A percentile compares a stretch with the other conserved stretches of the same genome.
These are phyloP conservation scores for Chroicocephalus ridibundus DNA, from an alignment of 2,113 vertebrate genomes.

Conservation along the genomic window DNA sequence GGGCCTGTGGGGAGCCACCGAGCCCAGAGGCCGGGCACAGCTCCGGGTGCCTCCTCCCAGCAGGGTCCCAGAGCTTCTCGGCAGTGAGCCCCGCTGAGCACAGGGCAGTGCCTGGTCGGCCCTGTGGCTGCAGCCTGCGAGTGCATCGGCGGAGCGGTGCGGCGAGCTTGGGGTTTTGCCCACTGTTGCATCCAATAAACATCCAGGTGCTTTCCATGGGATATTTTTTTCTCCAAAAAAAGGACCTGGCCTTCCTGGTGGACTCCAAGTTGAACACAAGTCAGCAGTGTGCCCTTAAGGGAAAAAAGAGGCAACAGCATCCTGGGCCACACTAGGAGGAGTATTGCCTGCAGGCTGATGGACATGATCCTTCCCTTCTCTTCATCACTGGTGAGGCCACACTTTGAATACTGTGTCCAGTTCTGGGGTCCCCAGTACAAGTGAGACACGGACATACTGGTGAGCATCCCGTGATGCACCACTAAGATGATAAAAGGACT, in stretches of 20 bases:
- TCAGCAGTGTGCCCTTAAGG: not conserved
- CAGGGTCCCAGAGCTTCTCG: rapidly evolving
- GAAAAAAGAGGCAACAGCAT: not conserved
- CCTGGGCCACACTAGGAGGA: not conserved
- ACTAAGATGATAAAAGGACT: not conserved
- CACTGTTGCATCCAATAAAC: not conserved
- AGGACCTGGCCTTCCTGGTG: not conserved
- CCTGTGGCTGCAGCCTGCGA: rapidly evolving
- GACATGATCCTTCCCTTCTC: not conserved
- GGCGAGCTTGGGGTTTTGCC: rapidly evolving
- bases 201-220: not conserved
- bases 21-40: rapidly evolving
- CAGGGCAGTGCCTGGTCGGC: rapidly evolving
- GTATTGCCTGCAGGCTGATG: rapidly evolving
- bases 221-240: not conserved
- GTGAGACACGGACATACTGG: not conserved
- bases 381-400: not conserved
- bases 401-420: not conserved
- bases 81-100: rapidly evolving
- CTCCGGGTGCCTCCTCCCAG: not conserved
- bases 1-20: rapidly evolving
- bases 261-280: not conserved
- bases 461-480: not conserved
- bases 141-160: rapidly evolving
- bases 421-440: not conserved